Base-by-base conservation (phyloP, 2,888 invertebrate genomes). In the Brachyptera risi region DNA sequence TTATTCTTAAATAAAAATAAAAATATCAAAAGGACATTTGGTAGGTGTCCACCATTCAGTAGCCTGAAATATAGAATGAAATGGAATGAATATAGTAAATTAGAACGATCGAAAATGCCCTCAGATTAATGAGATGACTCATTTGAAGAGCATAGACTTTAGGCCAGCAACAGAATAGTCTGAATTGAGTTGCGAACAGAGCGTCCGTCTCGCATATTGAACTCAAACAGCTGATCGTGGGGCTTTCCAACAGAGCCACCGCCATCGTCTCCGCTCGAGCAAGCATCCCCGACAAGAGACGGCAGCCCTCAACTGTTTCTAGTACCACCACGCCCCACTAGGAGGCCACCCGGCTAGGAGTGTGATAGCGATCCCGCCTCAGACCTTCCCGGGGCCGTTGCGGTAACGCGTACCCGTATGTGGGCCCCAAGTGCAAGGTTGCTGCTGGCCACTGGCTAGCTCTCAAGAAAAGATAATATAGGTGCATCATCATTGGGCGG, bases 141-240 rank as follows among this genome's bases (percentile, higher is more conserved):
- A n/a, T 27, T 3, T n/a, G n/a, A n/a, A n/a, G n/a, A 21, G 15
- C 15, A 42, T 51, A 27, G 17, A 54, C 76, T 76, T 76, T 74
- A 75, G 76, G 80, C 80, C 85, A 85, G 83, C 79, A 77, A 80
- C 83, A 87, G 86, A 88, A 79, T 88, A 88, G 88, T 88, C 88
- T 88, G 88, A 88, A 88, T 88, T 87, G 87, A 88, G 88, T 88
- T 88, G 77, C 85, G 78, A 78, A 75, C 71, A 31, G n/a, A n/a
- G n/a, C 24, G 49, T 75, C 80, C 61, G 85, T 81, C 86, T 85
- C 81, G 84, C 86, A 86, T 78, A 88, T 88, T 84, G 76, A 74
- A 84, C 88, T 88, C 74, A 88, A 87, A 86, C 63, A 69, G 87
- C 88, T 76, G 82, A 82, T 82, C 82, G 80, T 79, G 75, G 79